phyloP scores from a whole-genome alignment of 1,140 invertebrate genomes.

The Aleiodes sp. region DNA sequence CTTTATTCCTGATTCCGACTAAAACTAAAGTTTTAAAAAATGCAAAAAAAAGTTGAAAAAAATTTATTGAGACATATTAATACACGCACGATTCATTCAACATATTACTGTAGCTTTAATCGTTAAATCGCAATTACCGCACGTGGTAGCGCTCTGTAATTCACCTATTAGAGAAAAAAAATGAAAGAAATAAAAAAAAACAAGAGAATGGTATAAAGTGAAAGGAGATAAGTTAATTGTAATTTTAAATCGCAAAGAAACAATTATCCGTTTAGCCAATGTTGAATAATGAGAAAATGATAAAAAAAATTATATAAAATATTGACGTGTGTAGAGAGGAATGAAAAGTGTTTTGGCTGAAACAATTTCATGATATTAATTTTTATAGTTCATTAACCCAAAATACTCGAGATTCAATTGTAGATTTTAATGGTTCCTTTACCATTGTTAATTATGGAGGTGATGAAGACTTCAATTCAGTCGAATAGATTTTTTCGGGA shows the following conservation, averaged over 20 bases:
- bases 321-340: background rate
- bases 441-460: too few species aligned
- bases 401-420: too few species aligned
- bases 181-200: constrained; percentile 19
- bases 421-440: too few species aligned
- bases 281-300: background rate
- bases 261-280: constrained; percentile 4
- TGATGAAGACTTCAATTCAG: too few species aligned
- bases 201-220: constrained; percentile 22
- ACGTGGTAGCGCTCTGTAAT: constrained; percentile 61
- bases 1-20: too few species aligned
- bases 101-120: constrained; percentile 65
- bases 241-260: constrained; percentile 16
- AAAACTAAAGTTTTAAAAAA: too few species aligned
- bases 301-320: too few species aligned
- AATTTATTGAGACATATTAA: constrained; percentile 49
- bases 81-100: constrained; percentile 62
- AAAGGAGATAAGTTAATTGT: background rate
- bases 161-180: constrained; percentile 47
- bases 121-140: constrained; percentile 61
- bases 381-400: too few species aligned
- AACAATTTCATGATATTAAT: background rate
- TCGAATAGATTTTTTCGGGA: too few species aligned
- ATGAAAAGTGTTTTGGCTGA: background rate
- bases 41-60: constrained; percentile 27